phyloP scores from a whole-genome alignment of 2,888 invertebrate genomes.

The Drosophila pseudotakahashii region DNA sequence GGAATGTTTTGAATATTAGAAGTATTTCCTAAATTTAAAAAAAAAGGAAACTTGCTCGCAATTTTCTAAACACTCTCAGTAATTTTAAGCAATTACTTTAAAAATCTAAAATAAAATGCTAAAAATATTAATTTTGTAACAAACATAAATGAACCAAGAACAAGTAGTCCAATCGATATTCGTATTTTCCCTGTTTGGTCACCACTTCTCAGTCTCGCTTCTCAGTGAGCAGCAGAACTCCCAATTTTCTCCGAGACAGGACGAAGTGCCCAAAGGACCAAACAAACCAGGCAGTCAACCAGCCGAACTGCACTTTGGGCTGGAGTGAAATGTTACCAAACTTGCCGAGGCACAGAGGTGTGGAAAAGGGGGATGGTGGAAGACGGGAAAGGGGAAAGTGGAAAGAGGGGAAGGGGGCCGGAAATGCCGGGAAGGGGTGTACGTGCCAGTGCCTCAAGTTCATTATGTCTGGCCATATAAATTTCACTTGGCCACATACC shows the following conservation, averaged over 20 bases:
- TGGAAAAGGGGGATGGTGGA: background rate
- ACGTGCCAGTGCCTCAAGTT: conserved; percentile 75
- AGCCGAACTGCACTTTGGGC: conserved; percentile 60
- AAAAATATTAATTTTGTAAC: too few relatives aligned
- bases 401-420: background rate
- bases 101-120: too few relatives aligned
- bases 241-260: conserved; percentile 4
- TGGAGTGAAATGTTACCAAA: conserved; percentile 55
- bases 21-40: too few relatives aligned
- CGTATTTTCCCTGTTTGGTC: background rate
- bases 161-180: background rate
- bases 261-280: conserved; percentile 43
- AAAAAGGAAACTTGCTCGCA: too few relatives aligned
- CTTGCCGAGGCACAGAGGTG: conserved; percentile 21
- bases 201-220: background rate
- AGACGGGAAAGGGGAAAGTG: too few relatives aligned
- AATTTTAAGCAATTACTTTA: too few relatives aligned
- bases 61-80: too few relatives aligned
- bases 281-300: conserved; percentile 47
- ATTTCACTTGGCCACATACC: conserved; percentile 79
- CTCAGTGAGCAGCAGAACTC: conserved; percentile 1
- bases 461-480: conserved; percentile 80
- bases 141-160: background rate
- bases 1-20: too few relatives aligned
- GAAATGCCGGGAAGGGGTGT: conserved; percentile 6